Evolutionary conservation across 2,888 invertebrate species (phyloP), one percentile per base, ranked within the genome.

Genomic region (Drosophila aldrichi): DNA sequence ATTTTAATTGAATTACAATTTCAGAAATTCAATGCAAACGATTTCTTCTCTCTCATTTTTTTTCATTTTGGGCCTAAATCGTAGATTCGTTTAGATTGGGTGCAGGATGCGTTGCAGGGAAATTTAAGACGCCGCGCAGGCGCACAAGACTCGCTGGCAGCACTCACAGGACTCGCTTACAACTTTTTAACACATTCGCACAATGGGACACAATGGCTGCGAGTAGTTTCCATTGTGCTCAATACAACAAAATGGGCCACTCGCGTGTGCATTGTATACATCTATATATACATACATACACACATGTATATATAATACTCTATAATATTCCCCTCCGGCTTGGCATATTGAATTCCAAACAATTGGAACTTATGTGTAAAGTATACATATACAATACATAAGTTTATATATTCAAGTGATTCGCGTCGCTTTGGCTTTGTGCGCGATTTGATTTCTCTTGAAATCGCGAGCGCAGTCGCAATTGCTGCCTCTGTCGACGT

Each of bases 1-100:
- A 75, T 74, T 80, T 87, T 87, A 87, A 88, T 87, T 87, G 83
- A 86, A 87, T 87, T 87, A 87, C 86, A 87, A 86, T 83, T 88
- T 87, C 78, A 83, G 60, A 68, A 74, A 77, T 43, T 55, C 69
- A 75, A 77, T 64, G 56, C 65, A 68, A 52, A 36, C 58, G 66
- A 70, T 76, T 65, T 72, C 29, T 12, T n/a, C n/a, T 29, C 6
- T 12, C n/a, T n/a, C 2, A 2, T 10, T n/a, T n/a, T 3, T 6
- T 29, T 18, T 6, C 12, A 32, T 49, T 25, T 10, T 41, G 41
- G 46, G 73, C 68, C 73, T 55, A 36, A 20, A 22, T 41, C 3
- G 48, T 36, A 46, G 51, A 52, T 48, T 34, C 18, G 14, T 9
- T 22, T 52, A 22, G 36, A 36, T 58, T 87, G 85, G 87, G 87